Evolutionary conservation across 1,140 invertebrate genomes (phyloP), one percentile per base, ranked within the genome.

Genomic region (Drosophila tsacasi): DNA sequence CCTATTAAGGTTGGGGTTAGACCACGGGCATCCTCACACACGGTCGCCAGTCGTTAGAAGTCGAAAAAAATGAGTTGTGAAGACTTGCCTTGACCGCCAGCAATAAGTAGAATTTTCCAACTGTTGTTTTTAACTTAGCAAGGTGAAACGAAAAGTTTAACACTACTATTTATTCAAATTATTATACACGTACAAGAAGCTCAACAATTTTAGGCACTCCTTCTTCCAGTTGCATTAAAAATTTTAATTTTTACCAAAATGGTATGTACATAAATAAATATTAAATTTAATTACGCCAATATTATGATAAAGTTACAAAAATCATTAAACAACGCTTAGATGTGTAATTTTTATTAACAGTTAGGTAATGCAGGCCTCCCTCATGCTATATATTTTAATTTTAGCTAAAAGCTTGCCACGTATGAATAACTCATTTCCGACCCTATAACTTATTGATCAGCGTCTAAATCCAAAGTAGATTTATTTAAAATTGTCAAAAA

Each of bases 1-100:
- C 78, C 82, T 65, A 85, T 40, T 74, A 59, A 81, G 73, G 60
- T 84, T 71, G 17, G 35, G 66, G 69, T 73, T 50, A 21, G n/a
- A 50, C 35, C 30, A 6, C 9, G 19, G 30, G 37, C 27, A 60
- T 73, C 69, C 46, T 61, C 54, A 37, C 15, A 13, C 54, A 42
- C 54, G 69, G 66, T 73, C 69, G 69, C 46, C 23, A 40, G 30
- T 67, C 19, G 19, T 55, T 71, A 68, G 63, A 71, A 55, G 7
- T 12, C 3, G 12, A 19, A 19, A 5, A 40, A 50, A 8, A 19
- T 32, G 44, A 17, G 19, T 39, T 21, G 6, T 7, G 1, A 13
- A 35, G 52, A 23, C 30, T 39, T 54, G 46, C 44, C 32, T 21
- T 55, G 32, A 37, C 21, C 49, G n/a, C 23, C 61, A 39, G 49